These are phyloP conservation scores for Trachurus trachurus DNA, from an alignment of 2,797 vertebrate genomes.

Conservation along the genomic window DNA sequence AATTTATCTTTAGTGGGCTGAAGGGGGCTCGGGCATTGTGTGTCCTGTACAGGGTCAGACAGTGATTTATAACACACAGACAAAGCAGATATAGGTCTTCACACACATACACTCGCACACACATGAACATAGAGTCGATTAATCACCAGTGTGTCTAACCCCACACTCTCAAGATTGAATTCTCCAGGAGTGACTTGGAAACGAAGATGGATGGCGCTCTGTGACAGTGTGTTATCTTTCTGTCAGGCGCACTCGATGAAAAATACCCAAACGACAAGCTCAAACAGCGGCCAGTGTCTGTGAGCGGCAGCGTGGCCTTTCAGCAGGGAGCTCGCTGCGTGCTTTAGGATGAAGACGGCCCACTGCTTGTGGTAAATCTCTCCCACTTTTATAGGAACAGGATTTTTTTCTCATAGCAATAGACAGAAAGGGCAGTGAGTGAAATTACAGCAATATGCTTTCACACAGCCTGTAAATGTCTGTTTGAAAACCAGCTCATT, in stretches of 20 bases:
- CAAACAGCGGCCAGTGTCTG: conserved; percentile 67
- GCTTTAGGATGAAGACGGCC: conserved; percentile 41
- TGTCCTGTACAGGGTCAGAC: conserved; percentile 74
- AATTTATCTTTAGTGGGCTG: conserved; percentile 78
- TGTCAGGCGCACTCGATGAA: conserved; percentile 76
- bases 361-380: conserved; percentile 54
- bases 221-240: conserved; percentile 80
- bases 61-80: conserved; percentile 84
- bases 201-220: conserved; percentile 77
- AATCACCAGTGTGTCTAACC: conserved; percentile 76
- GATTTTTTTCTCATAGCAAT: conserved; percentile 44
- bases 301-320: conserved; percentile 51
- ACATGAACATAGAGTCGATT: conserved; percentile 68
- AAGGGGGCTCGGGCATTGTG: conserved; percentile 70
- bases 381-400: conserved; percentile 49
- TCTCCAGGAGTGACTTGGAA: conserved; percentile 74
- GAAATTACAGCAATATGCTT: conserved; percentile 38
- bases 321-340: conserved; percentile 9
- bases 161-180: conserved; percentile 74
- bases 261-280: conserved; percentile 77
- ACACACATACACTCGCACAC: conserved; percentile 62
- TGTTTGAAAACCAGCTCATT: conserved; percentile 16
- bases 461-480: conserved; percentile 42
- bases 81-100: conserved; percentile 71
- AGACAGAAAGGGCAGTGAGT: conserved; percentile 32